Evolutionary conservation across 2,888 invertebrate genomes (phyloP).

Genomic region (Zygogramma bicolorata): DNA sequence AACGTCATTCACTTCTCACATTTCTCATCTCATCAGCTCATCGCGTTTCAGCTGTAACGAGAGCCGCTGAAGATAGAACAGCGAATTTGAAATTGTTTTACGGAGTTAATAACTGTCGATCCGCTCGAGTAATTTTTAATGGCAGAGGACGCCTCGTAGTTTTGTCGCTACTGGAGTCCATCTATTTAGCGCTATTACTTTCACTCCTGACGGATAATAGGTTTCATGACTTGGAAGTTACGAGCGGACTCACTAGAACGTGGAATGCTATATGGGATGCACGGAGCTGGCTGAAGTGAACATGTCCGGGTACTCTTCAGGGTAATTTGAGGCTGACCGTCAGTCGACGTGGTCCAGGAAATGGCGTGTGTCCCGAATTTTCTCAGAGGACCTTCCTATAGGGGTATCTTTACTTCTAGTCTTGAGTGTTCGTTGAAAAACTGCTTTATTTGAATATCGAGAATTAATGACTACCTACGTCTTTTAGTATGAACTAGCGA

Average conservation of each 20-base stretch:
- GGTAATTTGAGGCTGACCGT: neutral
- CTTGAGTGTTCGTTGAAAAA: too few species aligned
- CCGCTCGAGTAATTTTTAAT: neutral
- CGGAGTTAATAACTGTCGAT: neutral
- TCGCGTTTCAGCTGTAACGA: neutral
- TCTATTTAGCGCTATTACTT: slow-evolving; percentile 5
- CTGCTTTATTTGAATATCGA: too few species aligned
- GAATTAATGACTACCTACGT: too few species aligned
- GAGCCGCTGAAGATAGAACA: neutral
- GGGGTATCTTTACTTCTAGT: too few species aligned
- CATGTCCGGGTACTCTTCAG: neutral
- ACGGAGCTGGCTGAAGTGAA: neutral
- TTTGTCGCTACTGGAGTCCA: neutral
- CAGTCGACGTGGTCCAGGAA: too few species aligned
- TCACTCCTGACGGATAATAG: neutral
- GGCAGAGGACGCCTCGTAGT: neutral
- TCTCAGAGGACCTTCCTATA: too few species aligned
- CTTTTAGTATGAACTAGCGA: too few species aligned
- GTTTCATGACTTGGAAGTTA: neutral
- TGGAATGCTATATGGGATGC: neutral
- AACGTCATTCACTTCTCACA: neutral
- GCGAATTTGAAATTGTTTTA: neutral
- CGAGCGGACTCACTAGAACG: neutral
- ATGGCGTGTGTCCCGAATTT: too few species aligned
- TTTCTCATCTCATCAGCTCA: neutral